Percentiles rank a stretch among this genome's conserved stretches.
Conservation (phyloP, 2,797 vertebrate genomes). For the Esox lucius region DNA sequence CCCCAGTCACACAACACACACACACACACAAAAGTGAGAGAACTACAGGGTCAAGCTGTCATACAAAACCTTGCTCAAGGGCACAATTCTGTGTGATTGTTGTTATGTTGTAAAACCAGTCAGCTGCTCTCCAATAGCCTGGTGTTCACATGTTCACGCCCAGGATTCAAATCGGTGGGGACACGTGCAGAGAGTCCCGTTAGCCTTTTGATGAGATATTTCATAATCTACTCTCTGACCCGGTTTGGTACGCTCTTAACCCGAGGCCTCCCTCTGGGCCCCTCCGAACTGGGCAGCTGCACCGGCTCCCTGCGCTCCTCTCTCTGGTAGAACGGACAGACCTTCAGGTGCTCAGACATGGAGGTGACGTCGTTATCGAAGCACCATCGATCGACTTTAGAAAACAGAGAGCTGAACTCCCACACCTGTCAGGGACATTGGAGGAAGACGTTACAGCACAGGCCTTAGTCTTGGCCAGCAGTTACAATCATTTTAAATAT, state of each 20-base stretch:
- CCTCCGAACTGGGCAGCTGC: slow-evolving; percentile 78
- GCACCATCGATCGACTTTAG: slow-evolving; percentile 85
- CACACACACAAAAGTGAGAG: background rate
- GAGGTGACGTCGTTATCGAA: slow-evolving; percentile 67
- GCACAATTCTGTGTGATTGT: background rate
- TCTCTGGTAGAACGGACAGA: slow-evolving; percentile 85
- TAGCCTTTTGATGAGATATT: background rate
- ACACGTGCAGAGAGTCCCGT: no score
- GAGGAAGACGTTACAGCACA: slow-evolving; percentile 2
- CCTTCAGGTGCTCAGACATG: slow-evolving; percentile 90
- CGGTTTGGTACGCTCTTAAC: slow-evolving; percentile 64
- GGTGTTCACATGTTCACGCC: background rate
- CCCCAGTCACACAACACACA: background rate
- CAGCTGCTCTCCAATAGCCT: no score
- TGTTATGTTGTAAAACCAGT: background rate
- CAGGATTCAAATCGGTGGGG: background rate
- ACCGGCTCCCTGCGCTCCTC: slow-evolving; percentile 79
- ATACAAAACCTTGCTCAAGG: background rate
- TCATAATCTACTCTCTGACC: background rate
- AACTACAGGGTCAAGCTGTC: background rate
- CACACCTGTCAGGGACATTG: slow-evolving; percentile 78
- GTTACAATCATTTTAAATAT: no score
- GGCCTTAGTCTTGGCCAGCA: no score
- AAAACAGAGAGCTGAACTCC: slow-evolving; percentile 93
- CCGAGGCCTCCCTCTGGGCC: slow-evolving; percentile 57